These are phyloP conservation scores for Sciurus vulgaris DNA, from an alignment of 2,797 vertebrate genomes.

Conservation along the genomic window DNA sequence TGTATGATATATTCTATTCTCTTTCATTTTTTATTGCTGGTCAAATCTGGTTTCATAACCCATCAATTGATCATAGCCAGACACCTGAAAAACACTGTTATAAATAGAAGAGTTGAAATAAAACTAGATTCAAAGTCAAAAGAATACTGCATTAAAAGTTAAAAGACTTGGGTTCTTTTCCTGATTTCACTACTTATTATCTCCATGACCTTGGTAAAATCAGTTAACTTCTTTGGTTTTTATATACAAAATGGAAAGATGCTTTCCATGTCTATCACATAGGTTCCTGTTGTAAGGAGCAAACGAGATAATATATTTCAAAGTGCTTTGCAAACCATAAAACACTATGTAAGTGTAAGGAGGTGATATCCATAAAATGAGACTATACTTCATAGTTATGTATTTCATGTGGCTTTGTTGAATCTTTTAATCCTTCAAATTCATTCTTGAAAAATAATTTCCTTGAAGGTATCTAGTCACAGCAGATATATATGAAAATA, in stretches of 20 bases:
- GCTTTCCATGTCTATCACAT: conserved; percentile 27
- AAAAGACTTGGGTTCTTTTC: conserved; percentile 38
- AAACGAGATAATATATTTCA: conserved; percentile 73
- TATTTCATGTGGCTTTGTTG: conserved; percentile 73
- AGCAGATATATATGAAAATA: conserved; percentile 74
- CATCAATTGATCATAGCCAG: conserved; percentile 49
- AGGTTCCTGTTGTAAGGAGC: conserved; percentile 61
- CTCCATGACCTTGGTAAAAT: conserved; percentile 64
- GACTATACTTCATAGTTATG: conserved; percentile 73
- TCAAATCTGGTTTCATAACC: conserved; percentile 21
- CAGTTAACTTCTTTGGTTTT: conserved; percentile 48
- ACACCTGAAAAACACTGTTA: conserved; percentile 33
- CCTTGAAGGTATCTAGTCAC: conserved; percentile 60
- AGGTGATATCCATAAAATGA: conserved; percentile 78
- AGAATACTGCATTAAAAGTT: not conserved
- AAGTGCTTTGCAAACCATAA: conserved; percentile 71
- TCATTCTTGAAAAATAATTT: conserved; percentile 72
- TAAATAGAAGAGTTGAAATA: conserved; percentile 10
- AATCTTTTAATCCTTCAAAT: conserved; percentile 75
- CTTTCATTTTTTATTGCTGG: conserved; percentile 35
- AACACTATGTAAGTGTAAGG: conserved; percentile 67
- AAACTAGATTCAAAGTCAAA: conserved; percentile 37
- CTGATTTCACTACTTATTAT: conserved; percentile 29
- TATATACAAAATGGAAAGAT: conserved; percentile 9
- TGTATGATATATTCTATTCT: not conserved